These are phyloP conservation scores for Anomalospiza imberbis DNA, from an alignment of 2,797 vertebrate genomes.

Conservation along the genomic window DNA sequence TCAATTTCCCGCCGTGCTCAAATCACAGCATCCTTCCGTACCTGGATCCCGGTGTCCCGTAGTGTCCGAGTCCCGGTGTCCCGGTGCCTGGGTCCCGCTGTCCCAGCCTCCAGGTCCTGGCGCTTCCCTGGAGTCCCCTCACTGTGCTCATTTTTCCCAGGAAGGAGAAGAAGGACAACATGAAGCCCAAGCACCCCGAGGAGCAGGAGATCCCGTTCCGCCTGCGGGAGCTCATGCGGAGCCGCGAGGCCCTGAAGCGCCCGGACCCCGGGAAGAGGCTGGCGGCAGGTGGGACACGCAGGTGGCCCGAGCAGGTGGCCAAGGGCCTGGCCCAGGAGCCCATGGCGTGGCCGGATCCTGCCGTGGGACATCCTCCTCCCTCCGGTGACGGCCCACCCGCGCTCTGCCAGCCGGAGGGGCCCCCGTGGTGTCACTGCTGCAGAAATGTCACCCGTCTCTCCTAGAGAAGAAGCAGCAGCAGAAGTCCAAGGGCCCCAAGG, in stretches of 20 bases:
- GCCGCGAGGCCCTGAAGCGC: conserved; percentile 81
- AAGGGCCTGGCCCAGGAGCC: not conserved
- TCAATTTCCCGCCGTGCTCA: not conserved
- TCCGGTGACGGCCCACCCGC: rapidly evolving
- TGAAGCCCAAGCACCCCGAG: conserved; percentile 71
- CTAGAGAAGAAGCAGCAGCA: conserved; percentile 33
- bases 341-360: not conserved
- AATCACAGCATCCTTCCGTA: rapidly evolving
- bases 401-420: not conserved
- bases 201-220: conserved; percentile 89
- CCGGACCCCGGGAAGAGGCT: conserved; percentile 29
- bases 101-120: rapidly evolving
- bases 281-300: conserved; percentile 43
- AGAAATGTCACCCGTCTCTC: not conserved
- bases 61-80: no score
- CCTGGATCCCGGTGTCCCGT: not conserved
- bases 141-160: not conserved
- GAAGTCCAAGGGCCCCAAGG: not conserved
- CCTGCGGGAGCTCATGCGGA: conserved; percentile 90
- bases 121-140: not conserved
- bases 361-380: not conserved
- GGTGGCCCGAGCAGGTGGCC: not conserved
- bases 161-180: conserved; percentile 72
- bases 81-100: rapidly evolving
- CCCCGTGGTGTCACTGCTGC: not conserved